Evolutionary conservation across 2,797 vertebrate species (phyloP).

Genomic region (Rhynchonycteris naso): DNA sequence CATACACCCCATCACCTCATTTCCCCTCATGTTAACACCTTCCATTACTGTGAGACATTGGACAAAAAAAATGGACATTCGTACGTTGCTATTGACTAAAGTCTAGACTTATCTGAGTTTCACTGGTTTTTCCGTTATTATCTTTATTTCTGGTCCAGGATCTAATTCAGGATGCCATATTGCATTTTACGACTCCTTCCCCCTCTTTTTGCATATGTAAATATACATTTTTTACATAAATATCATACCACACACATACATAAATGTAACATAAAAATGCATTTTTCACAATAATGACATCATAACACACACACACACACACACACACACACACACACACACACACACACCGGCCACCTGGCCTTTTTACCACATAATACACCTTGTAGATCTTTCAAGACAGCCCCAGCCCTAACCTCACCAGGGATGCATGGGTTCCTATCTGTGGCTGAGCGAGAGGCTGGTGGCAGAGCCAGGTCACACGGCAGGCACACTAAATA

Average conservation of each 20-base stretch:
- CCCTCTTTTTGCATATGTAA: background rate
- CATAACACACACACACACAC: background rate
- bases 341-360: background rate
- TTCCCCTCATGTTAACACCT: background rate
- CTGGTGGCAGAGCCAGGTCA: background rate
- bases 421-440: background rate
- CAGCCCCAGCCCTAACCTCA: fast-evolving
- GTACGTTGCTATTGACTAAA: background rate
- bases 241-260: background rate
- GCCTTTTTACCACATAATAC: background rate
- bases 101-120: background rate
- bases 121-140: background rate
- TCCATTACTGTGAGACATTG: fast-evolving
- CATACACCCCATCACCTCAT: background rate
- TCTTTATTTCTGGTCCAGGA: background rate
- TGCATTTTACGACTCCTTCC: background rate
- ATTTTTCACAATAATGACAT: background rate
- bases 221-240: background rate
- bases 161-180: background rate
- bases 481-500: background rate
- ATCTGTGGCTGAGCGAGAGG: background rate
- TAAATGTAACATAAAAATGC: background rate
- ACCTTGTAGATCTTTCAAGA: background rate
- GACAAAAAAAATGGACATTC: background rate
- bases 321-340: background rate